A percentile compares a stretch with the other conserved stretches of the same genome.
phyloP scores from a whole-genome alignment of 2,888 invertebrate genomes.

The Metellina segmentata region DNA sequence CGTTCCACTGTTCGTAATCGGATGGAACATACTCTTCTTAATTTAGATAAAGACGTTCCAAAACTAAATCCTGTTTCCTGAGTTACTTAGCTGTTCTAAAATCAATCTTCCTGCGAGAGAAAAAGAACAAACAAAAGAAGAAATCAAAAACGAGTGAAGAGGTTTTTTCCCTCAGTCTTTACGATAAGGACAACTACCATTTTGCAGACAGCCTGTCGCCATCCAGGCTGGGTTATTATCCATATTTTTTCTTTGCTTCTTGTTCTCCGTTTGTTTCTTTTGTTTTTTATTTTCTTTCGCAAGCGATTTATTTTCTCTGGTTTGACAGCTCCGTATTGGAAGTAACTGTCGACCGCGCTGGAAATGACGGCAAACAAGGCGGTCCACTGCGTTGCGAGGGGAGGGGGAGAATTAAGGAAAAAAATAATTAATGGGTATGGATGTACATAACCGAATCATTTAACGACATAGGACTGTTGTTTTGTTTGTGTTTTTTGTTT shows the following conservation, averaged over 20 bases:
- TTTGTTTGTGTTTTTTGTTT: constrained; percentile 4
- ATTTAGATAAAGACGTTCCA: constrained; percentile 70
- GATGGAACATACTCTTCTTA: constrained; percentile 69
- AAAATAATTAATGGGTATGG: constrained; percentile 54
- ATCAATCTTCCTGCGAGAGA: constrained; percentile 61
- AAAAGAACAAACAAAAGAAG: constrained; percentile 14
- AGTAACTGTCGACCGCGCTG: constrained; percentile 12
- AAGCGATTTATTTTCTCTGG: constrained; percentile 55
- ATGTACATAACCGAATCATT: neutral
- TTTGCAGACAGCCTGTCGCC: constrained; percentile 73
- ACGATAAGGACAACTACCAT: constrained; percentile 56
- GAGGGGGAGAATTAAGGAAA: constrained; percentile 21
- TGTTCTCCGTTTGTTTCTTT: constrained; percentile 16
- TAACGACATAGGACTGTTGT: neutral
- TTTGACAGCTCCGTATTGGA: constrained; percentile 49
- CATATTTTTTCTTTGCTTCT: constrained; percentile 15
- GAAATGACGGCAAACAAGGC: constrained; percentile 42
- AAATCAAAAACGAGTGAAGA: constrained; percentile 10
- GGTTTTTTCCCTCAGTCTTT: constrained; percentile 3
- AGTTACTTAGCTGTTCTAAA: constrained; percentile 55
- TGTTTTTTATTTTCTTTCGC: constrained; percentile 12
- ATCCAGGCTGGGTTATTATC: constrained; percentile 60
- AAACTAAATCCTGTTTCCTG: constrained; percentile 67
- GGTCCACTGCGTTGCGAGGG: neutral
- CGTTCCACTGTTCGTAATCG: constrained; percentile 41